phyloP scores from a whole-genome alignment of 2,113 vertebrate species.

The Ploceus nigricollis region DNA sequence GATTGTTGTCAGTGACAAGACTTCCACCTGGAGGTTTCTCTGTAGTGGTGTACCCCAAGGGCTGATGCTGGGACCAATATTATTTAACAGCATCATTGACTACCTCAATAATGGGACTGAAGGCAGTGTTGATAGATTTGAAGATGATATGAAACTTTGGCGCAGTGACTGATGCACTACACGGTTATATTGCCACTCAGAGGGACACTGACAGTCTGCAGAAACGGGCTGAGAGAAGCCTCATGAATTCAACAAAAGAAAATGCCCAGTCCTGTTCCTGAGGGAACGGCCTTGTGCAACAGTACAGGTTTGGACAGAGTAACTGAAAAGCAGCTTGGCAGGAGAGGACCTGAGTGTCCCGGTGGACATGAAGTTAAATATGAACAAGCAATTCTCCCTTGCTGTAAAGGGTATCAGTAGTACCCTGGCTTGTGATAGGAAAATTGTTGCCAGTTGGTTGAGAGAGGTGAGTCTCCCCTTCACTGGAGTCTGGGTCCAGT shows the following conservation, averaged over 20 bases:
- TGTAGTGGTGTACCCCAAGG: background rate
- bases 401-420: background rate
- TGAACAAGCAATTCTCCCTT: background rate
- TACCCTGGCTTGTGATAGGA: background rate
- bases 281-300: background rate
- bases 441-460: background rate
- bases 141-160: background rate
- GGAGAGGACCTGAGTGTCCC: background rate
- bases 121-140: background rate
- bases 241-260: background rate
- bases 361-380: background rate
- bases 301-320: background rate
- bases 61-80: background rate
- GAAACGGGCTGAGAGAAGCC: background rate
- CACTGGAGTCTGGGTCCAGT: background rate
- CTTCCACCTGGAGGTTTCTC: background rate
- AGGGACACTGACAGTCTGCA: background rate
- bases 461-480: background rate
- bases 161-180: background rate
- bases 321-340: background rate
- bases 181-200: background rate
- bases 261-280: background rate
- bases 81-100: background rate
- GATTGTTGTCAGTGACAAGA: background rate
- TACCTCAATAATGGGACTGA: background rate